Conservation (phyloP, 37 sponge, comb jelly and placozoan species). For the Eunapius fragilis region DNA sequence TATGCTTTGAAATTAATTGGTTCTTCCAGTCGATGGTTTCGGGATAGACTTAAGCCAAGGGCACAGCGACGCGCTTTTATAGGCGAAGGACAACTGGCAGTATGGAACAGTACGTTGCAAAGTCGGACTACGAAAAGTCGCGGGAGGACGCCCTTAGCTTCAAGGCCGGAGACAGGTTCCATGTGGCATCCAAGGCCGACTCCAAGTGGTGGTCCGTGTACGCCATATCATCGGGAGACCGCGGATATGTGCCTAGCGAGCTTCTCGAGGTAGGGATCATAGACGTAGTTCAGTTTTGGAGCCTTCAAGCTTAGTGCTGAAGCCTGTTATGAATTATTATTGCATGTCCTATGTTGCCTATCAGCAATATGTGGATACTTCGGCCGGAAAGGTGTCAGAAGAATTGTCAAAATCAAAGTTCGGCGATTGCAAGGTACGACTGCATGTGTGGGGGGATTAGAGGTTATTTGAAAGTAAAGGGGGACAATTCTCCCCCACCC, state of each 20-base stretch:
- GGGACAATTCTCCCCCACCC: neutral
- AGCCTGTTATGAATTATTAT: too few relatives aligned
- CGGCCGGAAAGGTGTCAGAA: neutral
- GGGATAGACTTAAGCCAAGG: neutral
- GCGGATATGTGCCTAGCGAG: constrained; percentile 60
- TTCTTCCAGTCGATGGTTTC: neutral
- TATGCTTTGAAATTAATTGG: neutral
- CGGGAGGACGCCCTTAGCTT: constrained; percentile 65
- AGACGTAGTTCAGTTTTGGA: neutral
- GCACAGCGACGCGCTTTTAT: neutral
- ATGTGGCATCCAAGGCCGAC: constrained; percentile 58
- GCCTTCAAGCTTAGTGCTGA: too few relatives aligned
- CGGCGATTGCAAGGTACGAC: neutral
- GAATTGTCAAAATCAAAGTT: neutral
- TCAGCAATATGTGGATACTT: neutral
- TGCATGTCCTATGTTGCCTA: neutral
- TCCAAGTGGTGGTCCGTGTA: constrained; percentile 68
- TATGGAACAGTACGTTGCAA: constrained; percentile 58
- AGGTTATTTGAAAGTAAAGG: too few relatives aligned
- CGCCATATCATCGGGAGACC: constrained; percentile 27
- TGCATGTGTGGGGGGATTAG: too few relatives aligned
- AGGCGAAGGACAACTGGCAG: neutral
- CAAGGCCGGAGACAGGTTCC: constrained; percentile 61
- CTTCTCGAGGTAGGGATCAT: constrained; percentile 46
- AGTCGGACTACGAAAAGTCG: constrained; percentile 67